These are phyloP conservation scores for Palythoa caribaeorum DNA, from an alignment of 92 coral and sea anemone species.

Conservation along the genomic window DNA sequence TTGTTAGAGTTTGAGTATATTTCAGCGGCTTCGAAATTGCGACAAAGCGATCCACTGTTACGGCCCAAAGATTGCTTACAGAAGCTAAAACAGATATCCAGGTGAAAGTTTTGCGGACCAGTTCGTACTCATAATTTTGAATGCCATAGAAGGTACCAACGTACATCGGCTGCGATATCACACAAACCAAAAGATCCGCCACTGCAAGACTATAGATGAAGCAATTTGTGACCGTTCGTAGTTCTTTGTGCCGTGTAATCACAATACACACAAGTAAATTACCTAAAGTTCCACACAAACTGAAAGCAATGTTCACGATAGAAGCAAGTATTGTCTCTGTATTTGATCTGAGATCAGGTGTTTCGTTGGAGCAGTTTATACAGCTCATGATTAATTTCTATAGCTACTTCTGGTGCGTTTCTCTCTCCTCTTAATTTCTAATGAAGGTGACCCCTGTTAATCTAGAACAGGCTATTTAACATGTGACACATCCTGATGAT, in stretches of 20 bases:
- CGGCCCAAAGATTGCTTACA: conserved; percentile 85
- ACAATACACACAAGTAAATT: conserved; percentile 80
- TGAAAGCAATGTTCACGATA: conserved; percentile 78
- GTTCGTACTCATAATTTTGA: conserved; percentile 44
- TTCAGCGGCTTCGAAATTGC: conserved; percentile 82
- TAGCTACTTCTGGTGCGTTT: neutral
- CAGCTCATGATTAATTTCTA: conserved; percentile 20
- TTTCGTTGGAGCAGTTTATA: conserved; percentile 19
- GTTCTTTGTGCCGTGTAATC: conserved; percentile 66
- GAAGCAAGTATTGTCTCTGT: conserved; percentile 68
- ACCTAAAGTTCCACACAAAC: conserved; percentile 83
- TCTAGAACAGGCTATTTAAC: neutral
- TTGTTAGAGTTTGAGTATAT: conserved; percentile 74
- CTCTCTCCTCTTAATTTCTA: neutral
- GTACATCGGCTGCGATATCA: conserved; percentile 92
- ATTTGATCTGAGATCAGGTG: conserved; percentile 42
- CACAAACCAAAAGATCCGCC: conserved; percentile 91
- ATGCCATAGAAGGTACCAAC: conserved; percentile 71
- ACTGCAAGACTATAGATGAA: conserved; percentile 87
- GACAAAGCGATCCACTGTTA: conserved; percentile 89
- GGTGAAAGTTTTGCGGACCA: conserved; percentile 75
- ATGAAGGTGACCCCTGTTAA: neutral
- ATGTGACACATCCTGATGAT: neutral
- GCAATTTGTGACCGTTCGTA: conserved; percentile 79
- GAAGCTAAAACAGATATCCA: conserved; percentile 92